phyloP scores from a whole-genome alignment of 2,113 vertebrate genomes.

The Otolemur garnettii region DNA sequence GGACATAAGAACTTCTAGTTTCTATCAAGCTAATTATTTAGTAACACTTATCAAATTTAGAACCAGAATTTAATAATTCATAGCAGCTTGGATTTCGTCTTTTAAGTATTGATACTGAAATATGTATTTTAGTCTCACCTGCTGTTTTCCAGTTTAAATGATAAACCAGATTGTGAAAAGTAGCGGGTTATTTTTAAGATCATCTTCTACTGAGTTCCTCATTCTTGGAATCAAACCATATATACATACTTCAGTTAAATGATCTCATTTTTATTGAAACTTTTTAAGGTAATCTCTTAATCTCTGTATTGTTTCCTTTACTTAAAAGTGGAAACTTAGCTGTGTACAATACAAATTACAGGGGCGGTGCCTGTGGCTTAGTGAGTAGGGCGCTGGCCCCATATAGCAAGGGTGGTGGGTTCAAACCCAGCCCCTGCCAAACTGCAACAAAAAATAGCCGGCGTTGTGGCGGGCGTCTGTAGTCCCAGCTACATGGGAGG shows the following conservation, averaged over 20 bases:
- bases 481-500: too few relatives aligned
- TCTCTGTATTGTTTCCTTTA: slow-evolving; percentile 18
- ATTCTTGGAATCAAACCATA: slow-evolving; percentile 3
- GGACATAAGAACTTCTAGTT: background rate
- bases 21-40: slow-evolving; percentile 65
- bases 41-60: slow-evolving; percentile 16
- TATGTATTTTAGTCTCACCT: slow-evolving; percentile 29
- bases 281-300: background rate
- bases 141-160: slow-evolving; percentile 46
- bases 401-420: too few relatives aligned
- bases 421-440: too few relatives aligned
- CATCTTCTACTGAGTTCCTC: background rate
- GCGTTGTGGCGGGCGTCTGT: too few relatives aligned
- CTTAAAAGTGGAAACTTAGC: slow-evolving; percentile 53
- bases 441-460: too few relatives aligned
- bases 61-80: slow-evolving; percentile 44
- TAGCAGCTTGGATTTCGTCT: slow-evolving; percentile 40
- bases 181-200: slow-evolving; percentile 28
- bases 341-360: background rate
- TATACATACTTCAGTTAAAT: background rate
- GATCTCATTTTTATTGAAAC: slow-evolving; percentile 42
- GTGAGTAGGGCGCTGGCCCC: too few relatives aligned
- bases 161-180: slow-evolving; percentile 42
- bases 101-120: slow-evolving; percentile 46
- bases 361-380: too few relatives aligned